Conservation (phyloP, 2,113 vertebrate genomes). For the Anhinga anhinga region DNA sequence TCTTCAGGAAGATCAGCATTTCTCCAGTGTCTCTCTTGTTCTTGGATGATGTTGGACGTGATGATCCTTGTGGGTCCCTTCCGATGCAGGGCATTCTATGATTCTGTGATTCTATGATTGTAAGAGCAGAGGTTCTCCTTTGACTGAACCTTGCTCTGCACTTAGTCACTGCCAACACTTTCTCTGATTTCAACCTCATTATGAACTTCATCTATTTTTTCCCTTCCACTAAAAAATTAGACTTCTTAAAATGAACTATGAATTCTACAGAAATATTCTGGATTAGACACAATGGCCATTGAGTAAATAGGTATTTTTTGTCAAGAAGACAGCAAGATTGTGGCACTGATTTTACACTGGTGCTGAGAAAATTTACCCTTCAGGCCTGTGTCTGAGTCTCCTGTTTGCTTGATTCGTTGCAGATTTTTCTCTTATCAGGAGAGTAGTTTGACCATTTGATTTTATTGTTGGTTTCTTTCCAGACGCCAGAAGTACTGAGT, state of each 20-base stretch:
- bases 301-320: background rate
- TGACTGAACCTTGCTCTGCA: background rate
- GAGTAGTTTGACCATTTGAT: conserved; percentile 38
- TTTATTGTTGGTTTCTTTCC: conserved; percentile 50
- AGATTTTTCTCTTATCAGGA: conserved; percentile 12
- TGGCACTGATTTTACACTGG: background rate
- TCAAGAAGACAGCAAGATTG: background rate
- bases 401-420: background rate
- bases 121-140: background rate
- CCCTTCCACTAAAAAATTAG: background rate
- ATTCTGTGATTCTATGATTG: no score
- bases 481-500: conserved; percentile 27
- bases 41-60: no score
- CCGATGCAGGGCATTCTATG: no score
- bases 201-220: background rate
- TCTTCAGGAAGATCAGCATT: background rate
- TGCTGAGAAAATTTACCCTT: background rate
- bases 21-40: background rate
- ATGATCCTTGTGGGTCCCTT: no score
- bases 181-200: background rate
- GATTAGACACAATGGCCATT: background rate
- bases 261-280: background rate
- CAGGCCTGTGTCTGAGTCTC: background rate
- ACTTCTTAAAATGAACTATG: background rate
- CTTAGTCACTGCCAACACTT: background rate